phyloP scores from a whole-genome alignment of 2,113 vertebrate genomes.

The Opisthocomus hoazin region DNA sequence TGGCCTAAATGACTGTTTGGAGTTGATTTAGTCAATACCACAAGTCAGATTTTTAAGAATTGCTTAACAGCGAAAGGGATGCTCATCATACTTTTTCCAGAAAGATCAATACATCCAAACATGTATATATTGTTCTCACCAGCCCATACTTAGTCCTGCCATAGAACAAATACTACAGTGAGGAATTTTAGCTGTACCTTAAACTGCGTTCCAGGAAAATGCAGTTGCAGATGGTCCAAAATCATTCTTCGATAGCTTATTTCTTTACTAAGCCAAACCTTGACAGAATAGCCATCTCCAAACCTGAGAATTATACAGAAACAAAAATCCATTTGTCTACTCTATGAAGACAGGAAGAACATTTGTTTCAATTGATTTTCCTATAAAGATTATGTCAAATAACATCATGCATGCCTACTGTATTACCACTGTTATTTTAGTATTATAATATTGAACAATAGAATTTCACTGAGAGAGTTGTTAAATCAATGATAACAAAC shows the following conservation, averaged over 20 bases:
- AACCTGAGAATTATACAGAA: constrained; percentile 45
- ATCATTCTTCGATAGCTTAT: background rate
- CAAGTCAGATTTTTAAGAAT: background rate
- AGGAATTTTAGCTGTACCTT: constrained; percentile 48
- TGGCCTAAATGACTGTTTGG: background rate
- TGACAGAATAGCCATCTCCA: constrained; percentile 63
- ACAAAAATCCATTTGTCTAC: background rate
- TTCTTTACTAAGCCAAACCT: constrained; percentile 61
- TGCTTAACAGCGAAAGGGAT: background rate
- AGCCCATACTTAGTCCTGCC: background rate
- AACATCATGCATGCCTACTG: background rate
- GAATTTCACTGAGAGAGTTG: background rate
- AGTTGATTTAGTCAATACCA: background rate
- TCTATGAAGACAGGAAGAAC: background rate
- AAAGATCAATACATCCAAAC: background rate
- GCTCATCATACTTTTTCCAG: background rate
- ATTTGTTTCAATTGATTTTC: background rate
- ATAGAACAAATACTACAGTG: background rate
- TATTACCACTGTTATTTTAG: background rate
- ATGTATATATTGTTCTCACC: background rate
- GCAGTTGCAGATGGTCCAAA: constrained; percentile 45
- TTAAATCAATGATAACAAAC: background rate
- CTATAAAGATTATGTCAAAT: background rate
- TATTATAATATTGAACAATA: background rate
- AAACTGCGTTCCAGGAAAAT: constrained; percentile 62